Percentiles rank a stretch among this genome's conserved stretches.
Conservation (phyloP, 1,140 invertebrate species). For the Diploscapter pachys region DNA sequence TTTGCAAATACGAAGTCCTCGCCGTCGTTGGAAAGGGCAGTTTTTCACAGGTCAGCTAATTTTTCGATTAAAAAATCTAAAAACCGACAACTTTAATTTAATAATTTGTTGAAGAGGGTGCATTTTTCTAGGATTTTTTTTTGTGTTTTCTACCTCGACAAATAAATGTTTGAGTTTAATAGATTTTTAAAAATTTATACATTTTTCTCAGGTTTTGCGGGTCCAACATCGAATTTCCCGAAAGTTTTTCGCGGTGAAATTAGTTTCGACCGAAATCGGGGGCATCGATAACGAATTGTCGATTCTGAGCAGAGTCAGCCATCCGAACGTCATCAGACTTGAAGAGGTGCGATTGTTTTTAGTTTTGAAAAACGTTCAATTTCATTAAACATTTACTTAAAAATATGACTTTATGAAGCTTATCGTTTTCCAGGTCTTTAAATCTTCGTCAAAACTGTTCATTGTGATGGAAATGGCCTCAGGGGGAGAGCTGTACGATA, state of each 20-base stretch:
- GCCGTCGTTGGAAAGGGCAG: conserved; percentile 65
- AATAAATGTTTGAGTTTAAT: neutral
- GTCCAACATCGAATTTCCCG: conserved; percentile 64
- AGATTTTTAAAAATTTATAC: conserved; percentile 8
- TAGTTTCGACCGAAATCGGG: conserved; percentile 62
- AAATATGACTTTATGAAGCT: no score
- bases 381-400: no score
- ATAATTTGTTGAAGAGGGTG: no score
- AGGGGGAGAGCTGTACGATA: conserved; percentile 61
- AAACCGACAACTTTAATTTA: neutral
- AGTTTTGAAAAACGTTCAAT: neutral
- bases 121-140: no score
- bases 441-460: conserved; percentile 50
- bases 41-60: conserved; percentile 61
- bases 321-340: conserved; percentile 59
- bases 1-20: conserved; percentile 67
- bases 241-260: conserved; percentile 66
- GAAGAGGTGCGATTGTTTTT: conserved; percentile 9
- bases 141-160: no score
- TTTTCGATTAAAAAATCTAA: neutral
- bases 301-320: conserved; percentile 63
- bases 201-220: conserved; percentile 54
- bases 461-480: conserved; percentile 62
- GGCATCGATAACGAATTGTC: conserved; percentile 65
- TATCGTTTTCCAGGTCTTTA: conserved; percentile 37